Percentiles rank a stretch among this genome's conserved stretches.
These are phyloP conservation scores for Acleris laterana DNA, from an alignment of 2,888 invertebrate species.

Conservation along the genomic window DNA sequence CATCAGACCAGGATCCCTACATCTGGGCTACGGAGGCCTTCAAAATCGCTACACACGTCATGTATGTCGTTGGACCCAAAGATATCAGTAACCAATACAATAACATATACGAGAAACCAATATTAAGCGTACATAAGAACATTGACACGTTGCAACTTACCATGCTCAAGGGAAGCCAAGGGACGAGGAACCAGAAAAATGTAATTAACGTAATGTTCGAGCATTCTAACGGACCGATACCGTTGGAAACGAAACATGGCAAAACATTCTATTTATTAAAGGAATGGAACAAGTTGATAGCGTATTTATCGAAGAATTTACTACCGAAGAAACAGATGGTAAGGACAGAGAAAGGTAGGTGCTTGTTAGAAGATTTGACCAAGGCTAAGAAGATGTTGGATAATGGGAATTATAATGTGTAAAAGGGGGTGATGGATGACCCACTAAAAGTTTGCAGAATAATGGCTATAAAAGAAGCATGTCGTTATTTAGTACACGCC, in stretches of 20 bases:
- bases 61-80: conserved; percentile 70
- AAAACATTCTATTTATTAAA: conserved; percentile 64
- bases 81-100: conserved; percentile 62
- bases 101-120: conserved; percentile 74
- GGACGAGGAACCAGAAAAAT: conserved; percentile 55
- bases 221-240: conserved; percentile 66
- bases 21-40: conserved; percentile 72
- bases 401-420: conserved; percentile 57
- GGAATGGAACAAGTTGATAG: conserved; percentile 74
- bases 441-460: no score
- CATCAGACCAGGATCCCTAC: conserved; percentile 68
- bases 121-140: conserved; percentile 62
- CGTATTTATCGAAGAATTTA: conserved; percentile 70
- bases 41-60: conserved; percentile 60
- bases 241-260: conserved; percentile 63
- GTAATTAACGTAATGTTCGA: conserved; percentile 71
- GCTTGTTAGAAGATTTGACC: conserved; percentile 69
- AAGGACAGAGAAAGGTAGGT: conserved; percentile 70
- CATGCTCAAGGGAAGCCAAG: conserved; percentile 55
- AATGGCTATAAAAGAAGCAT: no score
- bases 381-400: conserved; percentile 70
- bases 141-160: conserved; percentile 64
- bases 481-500: neutral
- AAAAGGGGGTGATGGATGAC: conserved; percentile 3
- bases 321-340: conserved; percentile 68